Conservation (phyloP, 1,140 invertebrate genomes). For the Bacillus rossius region DNA sequence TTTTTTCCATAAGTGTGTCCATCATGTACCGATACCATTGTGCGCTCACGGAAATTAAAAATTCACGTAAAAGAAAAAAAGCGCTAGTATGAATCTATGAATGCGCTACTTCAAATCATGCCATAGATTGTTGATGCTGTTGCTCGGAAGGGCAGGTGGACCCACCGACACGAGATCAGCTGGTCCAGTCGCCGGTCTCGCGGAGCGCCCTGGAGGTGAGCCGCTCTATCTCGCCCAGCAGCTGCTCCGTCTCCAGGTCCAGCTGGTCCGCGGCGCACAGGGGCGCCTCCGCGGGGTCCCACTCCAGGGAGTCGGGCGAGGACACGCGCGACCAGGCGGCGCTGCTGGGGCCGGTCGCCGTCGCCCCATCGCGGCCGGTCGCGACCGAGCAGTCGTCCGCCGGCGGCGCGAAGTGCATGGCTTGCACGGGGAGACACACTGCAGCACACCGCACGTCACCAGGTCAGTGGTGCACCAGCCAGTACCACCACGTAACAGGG, state of each 20-base stretch:
- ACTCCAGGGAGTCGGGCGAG: conserved; percentile 50
- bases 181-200: conserved; percentile 43
- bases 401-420: conserved; percentile 1
- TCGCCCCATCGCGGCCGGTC: not conserved
- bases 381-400: not conserved
- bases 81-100: too few species aligned
- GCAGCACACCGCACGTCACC: conserved; percentile 28
- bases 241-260: conserved; percentile 47
- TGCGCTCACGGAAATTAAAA: too few species aligned
- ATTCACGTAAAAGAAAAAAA: too few species aligned
- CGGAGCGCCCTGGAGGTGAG: conserved; percentile 45
- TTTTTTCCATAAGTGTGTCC: too few species aligned
- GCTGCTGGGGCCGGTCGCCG: conserved; percentile 33
- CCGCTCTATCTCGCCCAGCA: conserved; percentile 49
- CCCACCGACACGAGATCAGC: conserved; percentile 4
- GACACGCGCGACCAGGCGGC: conserved; percentile 48
- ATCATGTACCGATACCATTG: too few species aligned
- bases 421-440: conserved; percentile 29
- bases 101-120: too few species aligned
- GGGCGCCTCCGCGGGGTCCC: conserved; percentile 49
- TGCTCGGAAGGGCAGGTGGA: too few species aligned
- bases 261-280: conserved; percentile 29
- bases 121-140: too few species aligned
- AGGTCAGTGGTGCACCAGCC: too few species aligned
- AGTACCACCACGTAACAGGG: too few species aligned